These are phyloP conservation scores for Melolontha melolontha DNA, from an alignment of 2,888 invertebrate genomes.

Conservation along the genomic window DNA sequence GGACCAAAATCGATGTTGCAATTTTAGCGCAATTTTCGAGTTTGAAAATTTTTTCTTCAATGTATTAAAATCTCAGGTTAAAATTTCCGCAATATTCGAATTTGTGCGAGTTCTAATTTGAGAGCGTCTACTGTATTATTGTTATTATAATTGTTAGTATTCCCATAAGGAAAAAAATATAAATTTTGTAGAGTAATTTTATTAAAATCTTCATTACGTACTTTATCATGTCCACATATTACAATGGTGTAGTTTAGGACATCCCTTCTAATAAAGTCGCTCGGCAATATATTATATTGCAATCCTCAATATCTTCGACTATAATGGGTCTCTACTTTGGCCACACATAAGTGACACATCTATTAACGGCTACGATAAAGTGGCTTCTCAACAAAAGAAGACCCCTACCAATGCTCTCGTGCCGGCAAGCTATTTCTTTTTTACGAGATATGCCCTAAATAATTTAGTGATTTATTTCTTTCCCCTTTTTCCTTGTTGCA, in stretches of 20 bases:
- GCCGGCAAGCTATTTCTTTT: conserved; percentile 2
- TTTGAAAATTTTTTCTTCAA: no score
- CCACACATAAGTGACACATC: conserved; percentile 33
- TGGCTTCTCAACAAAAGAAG: conserved; percentile 27
- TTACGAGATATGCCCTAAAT: conserved; percentile 26
- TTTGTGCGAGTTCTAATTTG: no score
- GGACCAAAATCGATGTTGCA: no score
- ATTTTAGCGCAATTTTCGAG: no score
- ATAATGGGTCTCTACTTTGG: conserved; percentile 21
- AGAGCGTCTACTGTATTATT: no score
- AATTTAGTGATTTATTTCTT: conserved; percentile 35
- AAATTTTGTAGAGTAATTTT: no score
- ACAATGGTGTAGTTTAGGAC: neutral
- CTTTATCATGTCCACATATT: no score
- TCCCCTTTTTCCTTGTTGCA: neutral
- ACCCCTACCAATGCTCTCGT: conserved; percentile 4
- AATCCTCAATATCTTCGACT: conserved; percentile 36
- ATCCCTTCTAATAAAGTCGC: conserved; percentile 24
- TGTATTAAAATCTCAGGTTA: no score
- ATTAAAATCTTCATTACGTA: no score
- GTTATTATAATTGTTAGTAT: no score
- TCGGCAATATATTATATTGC: conserved; percentile 28
- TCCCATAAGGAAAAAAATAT: no score
- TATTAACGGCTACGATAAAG: conserved; percentile 29
- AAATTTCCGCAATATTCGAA: no score